These are phyloP conservation scores for Neuroterus valhalla DNA, from an alignment of 1,140 invertebrate species.

Conservation along the genomic window DNA sequence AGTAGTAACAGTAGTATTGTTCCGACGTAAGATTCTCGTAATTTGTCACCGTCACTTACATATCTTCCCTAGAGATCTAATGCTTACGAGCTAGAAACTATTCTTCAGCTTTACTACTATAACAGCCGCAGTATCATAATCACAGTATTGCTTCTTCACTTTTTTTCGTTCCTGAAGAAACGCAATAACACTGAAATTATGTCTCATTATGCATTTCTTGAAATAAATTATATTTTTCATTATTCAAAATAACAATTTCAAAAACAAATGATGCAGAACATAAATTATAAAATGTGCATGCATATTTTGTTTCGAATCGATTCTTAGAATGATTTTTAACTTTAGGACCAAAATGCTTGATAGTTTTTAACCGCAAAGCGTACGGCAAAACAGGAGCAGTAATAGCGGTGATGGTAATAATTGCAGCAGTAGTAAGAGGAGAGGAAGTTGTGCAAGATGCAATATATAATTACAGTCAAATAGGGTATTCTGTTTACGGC, in stretches of 20 bases:
- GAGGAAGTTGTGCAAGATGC: constrained; percentile 33
- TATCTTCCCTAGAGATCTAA: not conserved
- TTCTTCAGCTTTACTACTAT: not conserved
- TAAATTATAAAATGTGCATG: too few species aligned
- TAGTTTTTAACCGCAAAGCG: not conserved
- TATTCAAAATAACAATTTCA: not conserved
- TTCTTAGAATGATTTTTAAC: not conserved
- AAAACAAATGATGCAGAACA: not conserved
- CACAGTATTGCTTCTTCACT: constrained; percentile 24
- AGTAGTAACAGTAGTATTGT: not conserved
- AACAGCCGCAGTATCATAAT: constrained; percentile 47
- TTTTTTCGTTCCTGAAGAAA: not conserved
- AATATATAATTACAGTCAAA: not conserved
- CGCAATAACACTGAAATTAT: not conserved
- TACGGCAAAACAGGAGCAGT: constrained; percentile 12
- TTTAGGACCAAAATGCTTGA: not conserved
- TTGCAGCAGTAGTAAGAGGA: constrained; percentile 31
- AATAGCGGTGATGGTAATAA: constrained; percentile 1
- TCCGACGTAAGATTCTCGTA: not conserved
- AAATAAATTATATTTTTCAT: not conserved
- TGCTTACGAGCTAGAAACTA: not conserved
- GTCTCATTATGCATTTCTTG: not conserved
- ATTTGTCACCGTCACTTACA: not conserved
- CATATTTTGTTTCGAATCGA: not conserved
- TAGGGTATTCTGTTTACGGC: constrained; percentile 6